phyloP scores from a whole-genome alignment of 2,113 vertebrate species.

The Hemibagrus wyckioides region DNA sequence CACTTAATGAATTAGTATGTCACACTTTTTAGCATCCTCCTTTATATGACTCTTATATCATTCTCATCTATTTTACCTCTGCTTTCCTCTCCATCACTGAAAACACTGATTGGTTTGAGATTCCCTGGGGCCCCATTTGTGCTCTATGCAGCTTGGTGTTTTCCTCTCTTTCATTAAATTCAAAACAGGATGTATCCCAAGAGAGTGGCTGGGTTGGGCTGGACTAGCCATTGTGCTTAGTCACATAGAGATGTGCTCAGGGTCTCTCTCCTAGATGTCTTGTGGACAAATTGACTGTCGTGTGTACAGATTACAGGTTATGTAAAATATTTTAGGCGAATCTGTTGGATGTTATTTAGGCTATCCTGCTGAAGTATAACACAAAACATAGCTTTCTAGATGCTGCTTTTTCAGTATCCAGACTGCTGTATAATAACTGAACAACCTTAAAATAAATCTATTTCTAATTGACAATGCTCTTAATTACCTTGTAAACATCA shows the following conservation, averaged over 20 bases:
- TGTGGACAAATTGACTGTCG: constrained; percentile 55
- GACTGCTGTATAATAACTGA: constrained; percentile 61
- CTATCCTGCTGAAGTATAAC: background rate
- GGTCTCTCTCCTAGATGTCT: constrained; percentile 54
- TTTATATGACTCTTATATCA: constrained; percentile 54
- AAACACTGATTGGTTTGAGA: constrained; percentile 64
- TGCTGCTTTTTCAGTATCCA: constrained; percentile 51
- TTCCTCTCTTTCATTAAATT: constrained; percentile 70
- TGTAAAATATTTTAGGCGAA: constrained; percentile 50
- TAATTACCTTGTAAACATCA: constrained; percentile 28
- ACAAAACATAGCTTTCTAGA: background rate
- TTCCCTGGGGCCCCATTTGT: constrained; percentile 69
- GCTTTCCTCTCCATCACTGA: constrained; percentile 54
- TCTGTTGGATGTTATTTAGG: background rate
- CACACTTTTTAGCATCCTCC: constrained; percentile 35
- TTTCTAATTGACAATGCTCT: constrained; percentile 56
- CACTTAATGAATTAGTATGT: constrained; percentile 59
- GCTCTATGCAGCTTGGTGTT: constrained; percentile 56
- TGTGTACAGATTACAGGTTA: constrained; percentile 47
- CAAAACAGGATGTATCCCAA: constrained; percentile 64
- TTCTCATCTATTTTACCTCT: constrained; percentile 58
- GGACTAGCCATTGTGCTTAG: constrained; percentile 65
- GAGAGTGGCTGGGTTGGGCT: constrained; percentile 58
- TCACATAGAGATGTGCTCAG: constrained; percentile 63
- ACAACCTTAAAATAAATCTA: constrained; percentile 53